These are phyloP conservation scores for Dinoponera quadriceps DNA, from an alignment of 1,140 invertebrate species.

Conservation along the genomic window DNA sequence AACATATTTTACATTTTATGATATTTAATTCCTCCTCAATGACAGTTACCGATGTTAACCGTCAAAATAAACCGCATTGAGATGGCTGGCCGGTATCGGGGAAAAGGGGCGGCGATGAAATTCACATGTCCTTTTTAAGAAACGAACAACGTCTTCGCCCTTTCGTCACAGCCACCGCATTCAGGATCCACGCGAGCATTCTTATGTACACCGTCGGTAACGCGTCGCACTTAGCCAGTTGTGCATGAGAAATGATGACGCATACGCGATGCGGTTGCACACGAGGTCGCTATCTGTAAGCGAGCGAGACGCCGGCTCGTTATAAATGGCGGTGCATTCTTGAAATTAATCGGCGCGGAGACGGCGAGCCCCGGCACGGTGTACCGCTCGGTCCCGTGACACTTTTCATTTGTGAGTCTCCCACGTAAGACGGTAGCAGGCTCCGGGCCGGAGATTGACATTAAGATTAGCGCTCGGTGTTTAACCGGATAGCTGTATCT, in stretches of 20 bases:
- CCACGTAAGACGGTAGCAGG: conserved; percentile 79
- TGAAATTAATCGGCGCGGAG: conserved; percentile 72
- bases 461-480: conserved; percentile 73
- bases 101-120: no score
- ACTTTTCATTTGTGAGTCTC: conserved; percentile 64
- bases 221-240: conserved; percentile 31
- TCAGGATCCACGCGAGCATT: conserved; percentile 4
- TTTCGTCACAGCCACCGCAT: conserved; percentile 16
- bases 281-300: conserved; percentile 52
- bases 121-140: no score
- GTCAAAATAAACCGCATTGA: no score
- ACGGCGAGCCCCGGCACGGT: not conserved
- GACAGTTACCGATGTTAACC: no score
- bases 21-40: no score
- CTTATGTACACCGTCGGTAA: conserved; percentile 17
- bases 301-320: conserved; percentile 59
- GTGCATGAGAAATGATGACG: conserved; percentile 53
- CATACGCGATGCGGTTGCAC: conserved; percentile 46
- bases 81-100: no score
- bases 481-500: conserved; percentile 45
- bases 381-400: not conserved
- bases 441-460: conserved; percentile 70
- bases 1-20: no score
- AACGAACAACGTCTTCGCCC: not conserved
- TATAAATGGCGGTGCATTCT: conserved; percentile 69